Conservation (phyloP, 2,888 invertebrate genomes). For the Synanthedon formicaeformis region DNA sequence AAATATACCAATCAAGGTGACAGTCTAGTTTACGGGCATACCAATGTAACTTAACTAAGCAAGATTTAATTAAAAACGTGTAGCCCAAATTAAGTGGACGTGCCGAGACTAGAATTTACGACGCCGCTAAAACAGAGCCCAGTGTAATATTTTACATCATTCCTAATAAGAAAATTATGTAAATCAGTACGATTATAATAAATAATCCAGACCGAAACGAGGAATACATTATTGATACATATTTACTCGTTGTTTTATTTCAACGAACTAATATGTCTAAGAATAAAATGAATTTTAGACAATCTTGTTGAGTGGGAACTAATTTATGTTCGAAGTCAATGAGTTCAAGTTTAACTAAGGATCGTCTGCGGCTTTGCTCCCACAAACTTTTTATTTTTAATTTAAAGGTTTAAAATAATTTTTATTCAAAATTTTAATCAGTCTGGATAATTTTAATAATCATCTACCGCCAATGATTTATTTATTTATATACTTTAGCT, state of each 20-base stretch:
- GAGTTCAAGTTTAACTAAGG: slow-evolving; percentile 7
- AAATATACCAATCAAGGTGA: slow-evolving; percentile 25
- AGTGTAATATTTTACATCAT: slow-evolving; percentile 51
- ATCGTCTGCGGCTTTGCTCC: background rate
- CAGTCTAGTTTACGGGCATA: slow-evolving; percentile 25
- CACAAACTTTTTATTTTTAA: too few relatives aligned
- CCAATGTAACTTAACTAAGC: slow-evolving; percentile 39
- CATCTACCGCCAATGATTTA: too few relatives aligned
- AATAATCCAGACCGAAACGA: slow-evolving; percentile 52
- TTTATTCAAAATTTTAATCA: too few relatives aligned
- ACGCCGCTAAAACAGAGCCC: slow-evolving; percentile 57
- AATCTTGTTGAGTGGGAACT: slow-evolving; percentile 18
- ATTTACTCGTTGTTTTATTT: slow-evolving; percentile 20
- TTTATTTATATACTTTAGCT: too few relatives aligned
- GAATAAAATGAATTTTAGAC: slow-evolving; percentile 11
- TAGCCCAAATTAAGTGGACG: slow-evolving; percentile 33
- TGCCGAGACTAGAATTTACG: slow-evolving; percentile 49
- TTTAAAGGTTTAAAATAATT: too few relatives aligned
- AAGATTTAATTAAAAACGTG: slow-evolving; percentile 58
- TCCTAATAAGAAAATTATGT: slow-evolving; percentile 66
- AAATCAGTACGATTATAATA: slow-evolving; percentile 57
- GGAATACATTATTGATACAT: slow-evolving; percentile 30
- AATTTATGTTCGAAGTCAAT: slow-evolving; percentile 14
- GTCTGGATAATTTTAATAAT: too few relatives aligned
- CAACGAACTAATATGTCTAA: slow-evolving; percentile 1